Evolutionary conservation across 2,113 vertebrate species (phyloP).

Genomic region (Stegostoma tigrinum): DNA sequence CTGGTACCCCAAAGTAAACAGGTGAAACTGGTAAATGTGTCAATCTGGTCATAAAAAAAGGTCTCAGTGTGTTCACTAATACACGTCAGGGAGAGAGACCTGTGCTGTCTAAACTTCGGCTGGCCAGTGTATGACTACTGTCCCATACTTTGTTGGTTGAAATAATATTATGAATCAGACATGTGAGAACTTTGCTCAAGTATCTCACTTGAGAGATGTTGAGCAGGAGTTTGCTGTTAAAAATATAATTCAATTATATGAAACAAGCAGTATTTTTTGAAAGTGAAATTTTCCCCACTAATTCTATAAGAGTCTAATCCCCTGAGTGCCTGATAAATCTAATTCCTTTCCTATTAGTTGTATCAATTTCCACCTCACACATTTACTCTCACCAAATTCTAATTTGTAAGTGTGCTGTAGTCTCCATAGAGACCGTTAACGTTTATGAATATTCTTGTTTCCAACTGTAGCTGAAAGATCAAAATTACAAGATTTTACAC

Average conservation of each 20-base stretch:
- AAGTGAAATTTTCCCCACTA: neutral
- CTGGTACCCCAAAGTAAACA: neutral
- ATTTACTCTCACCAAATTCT: neutral
- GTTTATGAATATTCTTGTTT: neutral
- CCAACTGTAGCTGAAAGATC: neutral
- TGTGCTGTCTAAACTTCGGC: neutral
- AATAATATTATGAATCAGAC: neutral
- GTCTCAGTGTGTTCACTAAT: neutral
- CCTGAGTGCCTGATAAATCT: neutral
- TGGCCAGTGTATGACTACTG: neutral
- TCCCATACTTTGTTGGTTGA: neutral
- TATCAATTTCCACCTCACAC: neutral
- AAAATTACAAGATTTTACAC: neutral
- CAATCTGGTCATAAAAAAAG: neutral
- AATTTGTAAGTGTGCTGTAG: neutral
- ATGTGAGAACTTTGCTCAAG: neutral
- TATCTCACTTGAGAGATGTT: neutral
- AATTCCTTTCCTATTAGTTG: neutral
- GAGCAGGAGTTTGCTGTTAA: neutral
- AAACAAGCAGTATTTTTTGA: neutral
- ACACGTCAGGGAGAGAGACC: neutral
- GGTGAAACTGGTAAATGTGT: neutral
- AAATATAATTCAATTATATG: neutral
- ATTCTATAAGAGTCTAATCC: neutral
- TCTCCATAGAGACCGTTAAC: neutral